Conservation (phyloP, 2,113 vertebrate genomes). For the Heterochromis multidens region DNA sequence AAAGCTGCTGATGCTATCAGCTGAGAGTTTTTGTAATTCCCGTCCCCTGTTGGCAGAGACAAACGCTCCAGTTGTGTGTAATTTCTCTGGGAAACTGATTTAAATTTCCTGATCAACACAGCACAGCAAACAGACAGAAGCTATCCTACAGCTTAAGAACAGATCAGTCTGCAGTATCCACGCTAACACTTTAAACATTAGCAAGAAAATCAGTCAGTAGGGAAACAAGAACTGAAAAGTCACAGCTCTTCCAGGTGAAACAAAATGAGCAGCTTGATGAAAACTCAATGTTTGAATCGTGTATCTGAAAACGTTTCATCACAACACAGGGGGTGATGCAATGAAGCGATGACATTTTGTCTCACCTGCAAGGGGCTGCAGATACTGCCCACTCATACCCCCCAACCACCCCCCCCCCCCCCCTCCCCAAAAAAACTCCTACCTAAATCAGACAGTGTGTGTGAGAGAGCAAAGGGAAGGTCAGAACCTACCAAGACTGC, state of each 20-base stretch:
- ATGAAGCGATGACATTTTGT: conserved; percentile 16
- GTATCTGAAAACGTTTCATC: neutral
- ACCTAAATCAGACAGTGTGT: conserved; percentile 27
- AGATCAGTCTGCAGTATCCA: conserved; percentile 2
- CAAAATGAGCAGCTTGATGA: conserved; percentile 23
- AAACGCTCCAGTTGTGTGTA: neutral
- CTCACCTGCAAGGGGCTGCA: conserved; percentile 62
- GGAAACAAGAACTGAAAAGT: neutral
- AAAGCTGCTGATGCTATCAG: neutral
- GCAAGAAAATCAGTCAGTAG: conserved; percentile 16
- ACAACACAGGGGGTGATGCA: neutral
- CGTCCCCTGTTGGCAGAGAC: neutral
- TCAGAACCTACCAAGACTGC: conserved; percentile 99
- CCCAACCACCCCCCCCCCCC: neutral
- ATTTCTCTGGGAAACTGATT: conserved; percentile 74
- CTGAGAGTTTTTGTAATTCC: neutral
- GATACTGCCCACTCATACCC: neutral
- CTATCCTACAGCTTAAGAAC: conserved; percentile 43
- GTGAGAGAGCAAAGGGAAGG: conserved; percentile 78
- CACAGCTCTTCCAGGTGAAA: conserved; percentile 53
- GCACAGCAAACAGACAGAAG: conserved; percentile 65
- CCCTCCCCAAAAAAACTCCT: neutral
- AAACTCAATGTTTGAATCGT: neutral
- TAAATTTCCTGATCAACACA: conserved; percentile 70
- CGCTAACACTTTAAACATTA: conserved; percentile 19